These are phyloP conservation scores for Apogon hyalosoma DNA, from an alignment of 2,797 vertebrate genomes.

Conservation along the genomic window DNA sequence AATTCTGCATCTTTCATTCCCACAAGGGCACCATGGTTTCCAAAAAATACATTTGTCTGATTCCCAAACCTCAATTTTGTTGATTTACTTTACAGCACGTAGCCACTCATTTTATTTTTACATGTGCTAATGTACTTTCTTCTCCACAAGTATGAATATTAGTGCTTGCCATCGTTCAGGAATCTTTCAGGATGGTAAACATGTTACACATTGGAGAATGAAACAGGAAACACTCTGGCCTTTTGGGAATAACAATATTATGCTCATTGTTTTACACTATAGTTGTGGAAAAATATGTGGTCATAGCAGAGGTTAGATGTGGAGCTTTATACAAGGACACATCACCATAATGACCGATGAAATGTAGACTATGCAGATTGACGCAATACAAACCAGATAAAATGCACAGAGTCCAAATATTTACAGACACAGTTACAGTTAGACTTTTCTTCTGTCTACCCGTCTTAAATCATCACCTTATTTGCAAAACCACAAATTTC, in stretches of 20 bases:
- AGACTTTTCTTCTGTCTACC: not conserved
- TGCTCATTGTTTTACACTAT: not conserved
- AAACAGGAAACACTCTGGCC: constrained; percentile 1
- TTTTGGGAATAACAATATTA: not conserved
- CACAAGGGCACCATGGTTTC: constrained; percentile 10
- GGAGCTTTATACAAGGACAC: not conserved
- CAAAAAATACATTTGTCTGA: not conserved
- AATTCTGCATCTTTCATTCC: not conserved
- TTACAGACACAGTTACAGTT: not conserved
- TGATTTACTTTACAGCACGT: not conserved
- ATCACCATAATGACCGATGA: not conserved
- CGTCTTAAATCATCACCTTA: too few species aligned
- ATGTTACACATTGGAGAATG: constrained; percentile 4
- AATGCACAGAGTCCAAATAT: not conserved
- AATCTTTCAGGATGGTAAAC: constrained; percentile 12
- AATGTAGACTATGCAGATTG: not conserved
- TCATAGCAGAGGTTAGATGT: not conserved
- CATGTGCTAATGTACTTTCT: constrained; percentile 13
- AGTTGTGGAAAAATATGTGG: not conserved
- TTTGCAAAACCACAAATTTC: too few species aligned
- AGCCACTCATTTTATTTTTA: constrained; percentile 26
- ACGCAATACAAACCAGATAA: not conserved
- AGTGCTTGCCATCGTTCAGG: constrained; percentile 2
- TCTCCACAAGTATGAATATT: constrained; percentile 44
- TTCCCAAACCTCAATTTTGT: constrained; percentile 9